Percentiles rank a stretch among this genome's conserved stretches.
phyloP scores from a whole-genome alignment of 2,888 invertebrate genomes.

The Leptopilina drosophilae region DNA sequence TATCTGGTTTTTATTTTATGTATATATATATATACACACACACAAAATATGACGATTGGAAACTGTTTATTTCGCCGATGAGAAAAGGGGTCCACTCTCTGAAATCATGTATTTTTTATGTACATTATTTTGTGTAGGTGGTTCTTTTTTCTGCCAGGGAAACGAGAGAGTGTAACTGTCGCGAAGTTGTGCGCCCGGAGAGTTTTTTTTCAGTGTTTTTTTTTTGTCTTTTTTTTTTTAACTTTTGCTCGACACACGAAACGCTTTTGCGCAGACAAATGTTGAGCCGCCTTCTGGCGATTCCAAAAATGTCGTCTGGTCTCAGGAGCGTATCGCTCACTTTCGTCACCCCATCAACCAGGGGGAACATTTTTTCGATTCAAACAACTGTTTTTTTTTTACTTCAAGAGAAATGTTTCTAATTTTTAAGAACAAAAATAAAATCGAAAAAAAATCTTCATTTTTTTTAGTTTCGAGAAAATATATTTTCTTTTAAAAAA shows the following conservation, averaged over 20 bases:
- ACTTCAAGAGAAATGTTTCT: too few species aligned
- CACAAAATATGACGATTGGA: too few species aligned
- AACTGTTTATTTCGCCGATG: neutral
- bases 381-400: too few species aligned
- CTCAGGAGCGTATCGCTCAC: neutral
- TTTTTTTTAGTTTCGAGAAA: too few species aligned
- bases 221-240: neutral
- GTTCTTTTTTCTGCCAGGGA: neutral
- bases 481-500: too few species aligned
- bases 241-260: neutral
- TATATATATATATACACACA: too few species aligned
- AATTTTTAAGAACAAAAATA: too few species aligned
- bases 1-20: neutral
- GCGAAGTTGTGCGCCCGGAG: too few species aligned
- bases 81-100: neutral
- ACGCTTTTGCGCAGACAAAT: constrained; percentile 37
- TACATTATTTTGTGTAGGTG: neutral
- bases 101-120: neutral
- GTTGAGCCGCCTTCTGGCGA: constrained; percentile 13
- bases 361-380: too few species aligned
- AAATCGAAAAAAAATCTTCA: too few species aligned
- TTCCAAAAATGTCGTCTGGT: constrained; percentile 38
- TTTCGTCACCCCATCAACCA: too few species aligned
- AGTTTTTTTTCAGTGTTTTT: neutral
- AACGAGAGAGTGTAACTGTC: too few species aligned